phyloP scores from a whole-genome alignment of 1,140 invertebrate species.

The Aphelinus atriplicis region DNA sequence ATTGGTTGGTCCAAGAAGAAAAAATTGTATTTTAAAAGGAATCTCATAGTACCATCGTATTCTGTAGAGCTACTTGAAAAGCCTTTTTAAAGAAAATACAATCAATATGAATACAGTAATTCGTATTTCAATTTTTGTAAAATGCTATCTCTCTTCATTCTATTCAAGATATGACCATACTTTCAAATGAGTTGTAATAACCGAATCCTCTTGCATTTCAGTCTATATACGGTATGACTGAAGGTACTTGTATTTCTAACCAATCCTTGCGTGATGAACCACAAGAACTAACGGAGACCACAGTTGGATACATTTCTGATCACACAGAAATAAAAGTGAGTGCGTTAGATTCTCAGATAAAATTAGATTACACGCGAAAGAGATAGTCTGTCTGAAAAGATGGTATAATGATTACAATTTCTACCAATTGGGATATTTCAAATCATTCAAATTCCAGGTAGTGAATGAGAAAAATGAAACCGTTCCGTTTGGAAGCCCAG shows the following conservation, averaged over 20 bases:
- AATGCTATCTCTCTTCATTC: too few relatives aligned
- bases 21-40: conserved; percentile 13
- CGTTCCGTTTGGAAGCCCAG: conserved; percentile 79
- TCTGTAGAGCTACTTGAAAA: too few relatives aligned
- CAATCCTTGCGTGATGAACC: conserved; percentile 74
- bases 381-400: background rate
- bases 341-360: background rate
- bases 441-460: conserved; percentile 62
- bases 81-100: too few relatives aligned
- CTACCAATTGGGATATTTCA: too few relatives aligned
- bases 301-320: conserved; percentile 81
- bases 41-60: too few relatives aligned
- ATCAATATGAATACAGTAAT: too few relatives aligned
- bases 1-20: conserved; percentile 13
- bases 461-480: conserved; percentile 76
- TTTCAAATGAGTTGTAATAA: too few relatives aligned
- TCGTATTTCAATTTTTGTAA: too few relatives aligned
- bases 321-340: conserved; percentile 80
- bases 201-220: conserved; percentile 52
- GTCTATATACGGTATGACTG: conserved; percentile 90
- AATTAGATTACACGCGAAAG: background rate
- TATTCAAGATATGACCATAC: too few relatives aligned
- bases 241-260: conserved; percentile 82
- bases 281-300: conserved; percentile 73
- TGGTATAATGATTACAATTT: too few relatives aligned